Percentiles rank a stretch among this genome's conserved stretches.
These are phyloP conservation scores for Agelastica alni DNA, from an alignment of 2,888 invertebrate genomes.

Conservation along the genomic window DNA sequence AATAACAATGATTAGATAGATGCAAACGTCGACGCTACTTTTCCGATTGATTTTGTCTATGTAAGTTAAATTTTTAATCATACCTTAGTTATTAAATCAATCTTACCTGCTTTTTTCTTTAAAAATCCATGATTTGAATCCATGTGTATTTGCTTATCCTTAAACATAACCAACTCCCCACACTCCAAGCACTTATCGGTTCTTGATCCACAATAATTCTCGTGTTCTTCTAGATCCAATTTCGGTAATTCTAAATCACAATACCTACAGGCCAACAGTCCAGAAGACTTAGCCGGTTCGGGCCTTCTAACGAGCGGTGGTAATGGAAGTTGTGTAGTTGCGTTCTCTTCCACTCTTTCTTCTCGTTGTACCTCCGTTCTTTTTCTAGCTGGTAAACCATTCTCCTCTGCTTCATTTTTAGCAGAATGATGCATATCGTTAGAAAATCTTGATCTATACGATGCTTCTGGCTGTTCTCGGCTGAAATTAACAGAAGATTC, in stretches of 20 bases:
- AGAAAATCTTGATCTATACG: conserved; percentile 3
- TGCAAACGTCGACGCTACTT: too few species aligned
- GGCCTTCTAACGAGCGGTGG: conserved; percentile 14
- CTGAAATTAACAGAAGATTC: background rate
- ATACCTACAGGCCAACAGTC: conserved; percentile 64
- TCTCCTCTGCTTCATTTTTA: conserved; percentile 1
- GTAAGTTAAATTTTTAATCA: too few species aligned
- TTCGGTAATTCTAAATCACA: conserved; percentile 70
- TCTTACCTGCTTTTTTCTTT: conserved; percentile 63
- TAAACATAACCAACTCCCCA: conserved; percentile 70
- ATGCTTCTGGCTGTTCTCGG: conserved; percentile 5
- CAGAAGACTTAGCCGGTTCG: conserved; percentile 27
- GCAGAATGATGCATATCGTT: background rate
- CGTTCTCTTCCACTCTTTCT: conserved; percentile 10
- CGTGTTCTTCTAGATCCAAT: conserved; percentile 64
- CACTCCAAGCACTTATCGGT: conserved; percentile 72
- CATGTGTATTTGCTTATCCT: conserved; percentile 66
- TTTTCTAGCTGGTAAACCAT: conserved; percentile 7
- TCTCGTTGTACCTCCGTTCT: background rate
- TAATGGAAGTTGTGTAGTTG: background rate
- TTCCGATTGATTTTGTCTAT: too few species aligned
- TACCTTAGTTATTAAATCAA: background rate
- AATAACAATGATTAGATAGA: too few species aligned
- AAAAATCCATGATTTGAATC: conserved; percentile 71
- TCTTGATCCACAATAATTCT: conserved; percentile 72